Evolutionary conservation across 1,140 invertebrate genomes (phyloP), one percentile per base, ranked within the genome.

Genomic region (Pararge aegeria): DNA sequence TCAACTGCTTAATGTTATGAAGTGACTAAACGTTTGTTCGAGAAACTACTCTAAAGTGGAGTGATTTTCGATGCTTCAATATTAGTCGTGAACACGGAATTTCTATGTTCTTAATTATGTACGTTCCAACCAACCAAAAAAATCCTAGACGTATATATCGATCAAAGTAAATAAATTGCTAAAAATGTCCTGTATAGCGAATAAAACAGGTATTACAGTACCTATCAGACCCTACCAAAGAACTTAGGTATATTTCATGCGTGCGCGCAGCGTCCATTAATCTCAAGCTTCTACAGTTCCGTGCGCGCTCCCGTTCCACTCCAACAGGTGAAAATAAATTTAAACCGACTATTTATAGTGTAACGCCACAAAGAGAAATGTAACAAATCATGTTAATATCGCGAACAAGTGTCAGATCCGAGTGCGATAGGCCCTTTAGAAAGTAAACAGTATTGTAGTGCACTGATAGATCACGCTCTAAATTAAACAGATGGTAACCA

Each of bases 291-390:
- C 30, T 12, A n/a, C 79, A 82, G 79, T 75, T 80, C 76, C 69
- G 66, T 70, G 53, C 73, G 20, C 68, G 78, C 78, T 82, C 73
- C 80, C 77, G 80, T 80, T 82, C 78, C 78, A 76, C 72, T 78
- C 70, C 74, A 19, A 75, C 72, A 73, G 75, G 79, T 71, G 79
- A 80, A 75, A 79, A 84, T 80, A 80, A 78, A 83, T 80, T 75
- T 73, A 70, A 74, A 80, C 68, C 66, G 68, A 70, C 68, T 73
- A 79, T 82, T 79, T 82, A 81, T 74, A 66, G 75, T 70, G 70
- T 74, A 70, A 71, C 64, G 68, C 61, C 59, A 79, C 70, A 71
- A 78, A 68, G 73, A 78, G 74, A 80, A 78, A 76, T 67, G 73
- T 68, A 73, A 77, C 73, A 82, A 80, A 82, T 83, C 80, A 80